These are phyloP conservation scores for Butorides virescens DNA, from an alignment of 2,113 vertebrate genomes.

Conservation along the genomic window DNA sequence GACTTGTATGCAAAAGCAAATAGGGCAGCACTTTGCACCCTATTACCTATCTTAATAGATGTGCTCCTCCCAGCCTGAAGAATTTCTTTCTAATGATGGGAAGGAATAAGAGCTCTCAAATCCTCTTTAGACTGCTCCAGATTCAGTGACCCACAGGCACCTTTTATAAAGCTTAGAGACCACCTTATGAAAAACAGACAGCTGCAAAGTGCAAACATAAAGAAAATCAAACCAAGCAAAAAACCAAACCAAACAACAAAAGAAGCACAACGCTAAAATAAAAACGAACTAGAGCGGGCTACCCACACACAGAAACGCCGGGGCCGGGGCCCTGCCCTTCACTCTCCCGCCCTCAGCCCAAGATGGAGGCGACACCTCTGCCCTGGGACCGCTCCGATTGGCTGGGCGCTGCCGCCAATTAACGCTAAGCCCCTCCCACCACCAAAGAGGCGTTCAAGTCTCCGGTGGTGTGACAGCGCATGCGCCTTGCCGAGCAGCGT, in stretches of 20 bases:
- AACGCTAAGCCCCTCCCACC: fast-evolving
- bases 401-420: not conserved
- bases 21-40: no score
- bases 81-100: not conserved
- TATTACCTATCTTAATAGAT: no score
- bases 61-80: not conserved
- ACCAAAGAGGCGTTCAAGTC: fast-evolving
- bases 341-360: not conserved
- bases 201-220: fast-evolving
- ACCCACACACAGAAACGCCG: fast-evolving
- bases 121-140: no score
- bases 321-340: fast-evolving
- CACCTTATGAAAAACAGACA: not conserved
- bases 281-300: fast-evolving
- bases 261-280: no score
- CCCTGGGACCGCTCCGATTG: not conserved
- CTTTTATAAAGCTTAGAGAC: no score
- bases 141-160: fast-evolving
- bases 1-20: not conserved
- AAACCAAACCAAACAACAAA: not conserved
- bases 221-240: no score
- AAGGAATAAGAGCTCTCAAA: not conserved
- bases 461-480: fast-evolving
- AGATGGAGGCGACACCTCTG: not conserved
- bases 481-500: fast-evolving